These are phyloP conservation scores for Salvelinus namaycush DNA, from an alignment of 2,113 vertebrate genomes.

Conservation along the genomic window DNA sequence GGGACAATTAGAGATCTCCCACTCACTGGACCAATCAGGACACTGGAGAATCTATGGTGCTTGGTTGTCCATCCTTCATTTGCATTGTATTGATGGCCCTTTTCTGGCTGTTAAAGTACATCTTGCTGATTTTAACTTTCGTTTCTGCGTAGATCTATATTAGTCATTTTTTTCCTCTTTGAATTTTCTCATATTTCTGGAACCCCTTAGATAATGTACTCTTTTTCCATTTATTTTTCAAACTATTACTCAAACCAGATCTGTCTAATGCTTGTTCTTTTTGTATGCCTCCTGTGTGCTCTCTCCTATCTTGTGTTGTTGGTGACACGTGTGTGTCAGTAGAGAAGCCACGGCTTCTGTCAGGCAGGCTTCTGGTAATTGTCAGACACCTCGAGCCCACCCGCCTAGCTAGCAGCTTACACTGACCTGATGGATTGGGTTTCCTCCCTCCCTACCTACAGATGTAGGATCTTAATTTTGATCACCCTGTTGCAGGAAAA, in stretches of 20 bases:
- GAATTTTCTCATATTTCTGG: no score
- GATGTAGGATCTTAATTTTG: no score
- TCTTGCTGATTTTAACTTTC: no score
- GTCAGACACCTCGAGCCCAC: conserved; percentile 64
- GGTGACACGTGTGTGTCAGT: conserved; percentile 41
- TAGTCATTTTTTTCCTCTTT: neutral
- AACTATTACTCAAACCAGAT: neutral
- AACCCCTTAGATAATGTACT: neutral
- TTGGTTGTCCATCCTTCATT: no score
- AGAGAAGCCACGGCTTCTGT: conserved; percentile 48
- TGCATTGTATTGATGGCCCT: no score
- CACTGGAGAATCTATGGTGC: neutral
- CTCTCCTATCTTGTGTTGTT: conserved; percentile 26
- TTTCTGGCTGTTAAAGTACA: no score
- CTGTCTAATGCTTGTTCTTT: neutral
- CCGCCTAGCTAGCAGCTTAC: conserved; percentile 46
- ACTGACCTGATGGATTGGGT: conserved; percentile 63
- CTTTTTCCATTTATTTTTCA: neutral
- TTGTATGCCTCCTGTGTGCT: neutral
- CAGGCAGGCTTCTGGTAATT: conserved; percentile 59
- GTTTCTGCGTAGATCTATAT: no score
- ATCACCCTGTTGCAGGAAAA: no score
- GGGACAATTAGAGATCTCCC: conserved; percentile 42
- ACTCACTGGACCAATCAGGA: neutral
- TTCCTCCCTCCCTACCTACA: conserved; percentile 54